Evolutionary conservation across 2,888 invertebrate genomes (phyloP).

Genomic region (Neoitamus cyanurus): DNA sequence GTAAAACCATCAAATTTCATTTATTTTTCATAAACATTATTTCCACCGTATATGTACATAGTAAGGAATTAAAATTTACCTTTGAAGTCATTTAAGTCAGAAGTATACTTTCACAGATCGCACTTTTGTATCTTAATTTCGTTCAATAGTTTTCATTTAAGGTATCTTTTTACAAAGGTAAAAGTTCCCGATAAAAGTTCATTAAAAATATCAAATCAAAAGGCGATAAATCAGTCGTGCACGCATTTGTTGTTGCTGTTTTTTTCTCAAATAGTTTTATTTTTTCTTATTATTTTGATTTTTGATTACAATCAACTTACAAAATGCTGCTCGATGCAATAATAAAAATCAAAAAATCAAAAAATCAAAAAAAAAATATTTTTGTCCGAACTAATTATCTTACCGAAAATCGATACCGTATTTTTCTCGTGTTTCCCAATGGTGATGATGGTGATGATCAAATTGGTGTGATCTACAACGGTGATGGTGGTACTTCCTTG

Average conservation of each 20-base stretch:
- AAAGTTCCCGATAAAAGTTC: conserved; percentile 35
- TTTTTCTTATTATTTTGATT: conserved; percentile 31
- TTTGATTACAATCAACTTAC: conserved; percentile 37
- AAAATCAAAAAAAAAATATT: conserved; percentile 58
- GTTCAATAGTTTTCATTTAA: conserved; percentile 11
- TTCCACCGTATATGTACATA: neutral
- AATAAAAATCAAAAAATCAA: conserved; percentile 57
- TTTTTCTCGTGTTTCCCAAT: conserved; percentile 68
- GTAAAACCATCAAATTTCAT: conserved; percentile 49
- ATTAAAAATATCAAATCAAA: conserved; percentile 9
- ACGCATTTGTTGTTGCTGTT: conserved; percentile 54
- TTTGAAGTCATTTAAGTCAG: neutral
- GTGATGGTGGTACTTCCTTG: conserved; percentile 42
- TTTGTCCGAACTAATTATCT: conserved; percentile 68
- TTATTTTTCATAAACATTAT: conserved; percentile 30
- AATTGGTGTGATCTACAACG: conserved; percentile 50
- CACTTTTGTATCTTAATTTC: conserved; percentile 25
- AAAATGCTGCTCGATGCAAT: conserved; percentile 48
- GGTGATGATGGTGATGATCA: conserved; percentile 60
- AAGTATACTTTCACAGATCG: conserved; percentile 22
- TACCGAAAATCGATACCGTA: conserved; percentile 68
- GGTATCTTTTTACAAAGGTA: conserved; percentile 4
- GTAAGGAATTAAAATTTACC: neutral
- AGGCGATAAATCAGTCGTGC: conserved; percentile 45
- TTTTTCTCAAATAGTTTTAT: conserved; percentile 43